These are phyloP conservation scores for Denticeps clupeoides DNA, from an alignment of 2,797 vertebrate species.

Conservation along the genomic window DNA sequence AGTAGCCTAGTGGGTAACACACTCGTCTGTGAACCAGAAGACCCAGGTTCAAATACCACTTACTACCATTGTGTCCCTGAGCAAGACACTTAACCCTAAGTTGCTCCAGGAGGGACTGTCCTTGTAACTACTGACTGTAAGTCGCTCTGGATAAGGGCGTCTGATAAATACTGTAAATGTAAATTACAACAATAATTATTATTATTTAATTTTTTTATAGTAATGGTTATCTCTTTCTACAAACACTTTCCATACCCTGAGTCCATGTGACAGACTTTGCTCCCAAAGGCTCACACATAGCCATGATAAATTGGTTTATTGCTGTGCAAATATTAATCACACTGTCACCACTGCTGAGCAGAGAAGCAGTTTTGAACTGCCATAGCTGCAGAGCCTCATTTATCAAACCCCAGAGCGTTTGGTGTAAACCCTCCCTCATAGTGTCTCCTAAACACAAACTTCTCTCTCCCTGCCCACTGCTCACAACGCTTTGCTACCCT, in stretches of 20 bases:
- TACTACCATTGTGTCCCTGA: no score
- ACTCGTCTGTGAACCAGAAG: no score
- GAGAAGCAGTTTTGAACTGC: constrained; percentile 55
- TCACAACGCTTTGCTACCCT: constrained; percentile 15
- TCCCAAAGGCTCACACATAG: constrained; percentile 44
- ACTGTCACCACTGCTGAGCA: constrained; percentile 59
- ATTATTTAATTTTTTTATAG: background rate
- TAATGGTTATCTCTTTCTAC: constrained; percentile 12
- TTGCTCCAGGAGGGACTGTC: no score
- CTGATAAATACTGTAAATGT: no score
- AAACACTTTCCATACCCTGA: constrained; percentile 33
- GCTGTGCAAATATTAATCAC: constrained; percentile 66
- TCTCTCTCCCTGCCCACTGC: constrained; percentile 37
- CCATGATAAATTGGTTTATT: constrained; percentile 62
- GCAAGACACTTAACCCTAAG: no score
- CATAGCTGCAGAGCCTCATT: constrained; percentile 50
- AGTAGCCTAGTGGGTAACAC: no score
- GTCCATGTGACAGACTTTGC: constrained; percentile 49
- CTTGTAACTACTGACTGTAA: no score
- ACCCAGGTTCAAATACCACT: no score
- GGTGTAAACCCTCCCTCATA: constrained; percentile 37
- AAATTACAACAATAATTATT: background rate
- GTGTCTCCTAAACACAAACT: constrained; percentile 47
- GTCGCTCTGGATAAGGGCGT: no score
- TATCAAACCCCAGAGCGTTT: constrained; percentile 52